Base-by-base conservation (phyloP, 2,797 vertebrate species). In the Platalea minor region DNA sequence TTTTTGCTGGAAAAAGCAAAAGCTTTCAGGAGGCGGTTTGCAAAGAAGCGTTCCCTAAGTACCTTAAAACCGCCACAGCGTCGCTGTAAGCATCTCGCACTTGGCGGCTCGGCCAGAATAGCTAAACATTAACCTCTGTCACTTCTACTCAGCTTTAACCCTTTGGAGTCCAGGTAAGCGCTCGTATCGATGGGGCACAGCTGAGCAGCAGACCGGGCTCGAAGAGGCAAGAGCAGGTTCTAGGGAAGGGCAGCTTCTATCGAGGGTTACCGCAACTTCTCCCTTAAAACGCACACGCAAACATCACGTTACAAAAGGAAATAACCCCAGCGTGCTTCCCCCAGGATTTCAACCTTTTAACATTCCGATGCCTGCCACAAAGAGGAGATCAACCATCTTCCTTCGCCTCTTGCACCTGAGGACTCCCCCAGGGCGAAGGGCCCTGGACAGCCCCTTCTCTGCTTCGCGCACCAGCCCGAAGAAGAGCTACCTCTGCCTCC, bases 71-170 rank as follows among this genome's bases (percentile, higher is more conserved):
- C 2, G 35, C 48, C 7, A 1, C n/a, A 31, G 39, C 2, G 15
- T 7, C 63, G 63, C 77, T 54, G 33, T 1, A 29, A 78, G 31
- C 63, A 69, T 21, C 83, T 77, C 85, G 6, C 10, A 18, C 48
- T 13, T 21, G 64, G 51, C 4, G 6, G 23, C 20, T 53, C 60
- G 80, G 80, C 70, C 80, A 53, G 25, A 74, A 39, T 0, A 84
- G 35, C 72, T 86, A 50, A 90, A 65, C 70, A 59, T 69, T 69
- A 92, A 89, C 89, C 59, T 64, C 51, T 48, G 59, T 8, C 78
- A 19, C 54, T 37, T 46, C 45, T 8, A 9, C 41, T 56, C 39
- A 8, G n/a, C 12, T 64, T 73, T 81, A 94, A 90, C 87, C 33
- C 67, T 37, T 20, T 45, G 41, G 53, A 61, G 41, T 10, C 53